phyloP scores from a whole-genome alignment of 2,888 invertebrate genomes.

The Cataglyphis livida region DNA sequence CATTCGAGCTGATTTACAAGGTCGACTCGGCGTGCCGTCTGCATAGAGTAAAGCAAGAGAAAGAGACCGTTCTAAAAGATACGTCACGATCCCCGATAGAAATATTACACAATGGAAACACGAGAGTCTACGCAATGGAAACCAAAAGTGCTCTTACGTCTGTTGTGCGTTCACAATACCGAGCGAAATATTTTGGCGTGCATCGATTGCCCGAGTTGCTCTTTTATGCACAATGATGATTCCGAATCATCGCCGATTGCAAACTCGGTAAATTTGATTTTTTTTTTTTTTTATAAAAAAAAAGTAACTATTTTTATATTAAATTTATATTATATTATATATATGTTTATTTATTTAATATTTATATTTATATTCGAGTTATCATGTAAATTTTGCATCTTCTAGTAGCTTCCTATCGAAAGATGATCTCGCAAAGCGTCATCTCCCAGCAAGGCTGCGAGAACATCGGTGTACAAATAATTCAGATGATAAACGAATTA shows the following conservation, averaged over 20 bases:
- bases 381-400: background rate
- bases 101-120: slow-evolving; percentile 73
- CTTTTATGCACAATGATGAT: slow-evolving; percentile 59
- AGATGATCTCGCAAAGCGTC: slow-evolving; percentile 41
- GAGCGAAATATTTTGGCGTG: slow-evolving; percentile 70
- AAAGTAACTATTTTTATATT: background rate
- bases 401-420: background rate
- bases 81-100: slow-evolving; percentile 47
- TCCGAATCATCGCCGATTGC: background rate
- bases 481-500: slow-evolving; percentile 84
- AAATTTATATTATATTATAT: background rate
- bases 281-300: background rate
- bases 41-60: slow-evolving; percentile 54
- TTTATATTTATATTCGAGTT: background rate
- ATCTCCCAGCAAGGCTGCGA: slow-evolving; percentile 43
- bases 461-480: slow-evolving; percentile 81
- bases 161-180: slow-evolving; percentile 49
- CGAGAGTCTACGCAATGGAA: slow-evolving; percentile 58
- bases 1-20: slow-evolving; percentile 84
- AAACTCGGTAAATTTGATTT: background rate
- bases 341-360: no score
- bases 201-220: slow-evolving; percentile 68
- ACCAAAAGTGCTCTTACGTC: slow-evolving; percentile 43
- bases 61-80: slow-evolving; percentile 56
- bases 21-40: slow-evolving; percentile 69